These are phyloP conservation scores for Popillia japonica DNA, from an alignment of 1,140 invertebrate genomes.

Conservation along the genomic window DNA sequence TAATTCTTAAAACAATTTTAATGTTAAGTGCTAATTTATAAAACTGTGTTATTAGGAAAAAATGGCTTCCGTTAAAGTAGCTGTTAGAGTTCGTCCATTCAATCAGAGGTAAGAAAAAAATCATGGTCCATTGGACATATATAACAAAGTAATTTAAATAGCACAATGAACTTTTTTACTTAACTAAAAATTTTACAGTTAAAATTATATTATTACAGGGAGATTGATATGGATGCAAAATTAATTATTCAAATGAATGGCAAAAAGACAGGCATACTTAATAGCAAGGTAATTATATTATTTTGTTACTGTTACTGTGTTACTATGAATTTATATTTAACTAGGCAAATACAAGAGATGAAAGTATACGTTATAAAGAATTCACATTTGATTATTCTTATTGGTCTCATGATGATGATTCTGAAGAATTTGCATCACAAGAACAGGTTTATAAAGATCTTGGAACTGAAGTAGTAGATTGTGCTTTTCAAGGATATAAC, in stretches of 20 bases:
- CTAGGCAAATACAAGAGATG: constrained; percentile 58
- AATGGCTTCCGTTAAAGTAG: constrained; percentile 84
- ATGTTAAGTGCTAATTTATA: constrained; percentile 36
- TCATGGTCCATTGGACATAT: constrained; percentile 49
- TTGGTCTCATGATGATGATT: constrained; percentile 80
- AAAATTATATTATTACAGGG: constrained; percentile 68
- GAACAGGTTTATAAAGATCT: constrained; percentile 88
- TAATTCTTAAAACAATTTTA: constrained; percentile 25
- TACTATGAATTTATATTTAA: constrained; percentile 37
- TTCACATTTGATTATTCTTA: constrained; percentile 95
- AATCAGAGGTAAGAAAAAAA: constrained; percentile 74
- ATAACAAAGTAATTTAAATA: constrained; percentile 40
- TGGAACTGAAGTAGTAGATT: constrained; percentile 89
- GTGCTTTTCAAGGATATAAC: constrained; percentile 97
- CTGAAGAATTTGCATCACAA: constrained; percentile 80
- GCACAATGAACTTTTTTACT: constrained; percentile 53
- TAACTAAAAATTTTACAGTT: constrained; percentile 40
- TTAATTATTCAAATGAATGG: constrained; percentile 88
- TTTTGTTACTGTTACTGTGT: neutral
- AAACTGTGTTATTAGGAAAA: constrained; percentile 27
- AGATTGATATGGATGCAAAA: constrained; percentile 82
- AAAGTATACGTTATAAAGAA: constrained; percentile 73
- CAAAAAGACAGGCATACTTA: constrained; percentile 83
- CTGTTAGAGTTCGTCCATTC: constrained; percentile 81
- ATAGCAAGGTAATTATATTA: constrained; percentile 73